phyloP scores from a whole-genome alignment of 1,140 invertebrate genomes.

The Goniozus legneri region DNA sequence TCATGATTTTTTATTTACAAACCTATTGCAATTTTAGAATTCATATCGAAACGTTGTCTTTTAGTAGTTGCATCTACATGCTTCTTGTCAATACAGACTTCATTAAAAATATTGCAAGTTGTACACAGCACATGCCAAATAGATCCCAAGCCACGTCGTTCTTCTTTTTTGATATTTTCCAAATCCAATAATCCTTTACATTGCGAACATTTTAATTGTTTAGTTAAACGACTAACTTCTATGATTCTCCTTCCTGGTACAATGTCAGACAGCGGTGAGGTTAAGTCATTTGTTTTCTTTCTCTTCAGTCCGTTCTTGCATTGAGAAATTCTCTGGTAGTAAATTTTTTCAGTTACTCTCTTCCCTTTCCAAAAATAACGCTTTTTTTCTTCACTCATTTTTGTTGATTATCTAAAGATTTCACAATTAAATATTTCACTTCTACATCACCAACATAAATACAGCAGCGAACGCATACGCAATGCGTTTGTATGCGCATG shows the following conservation, averaged over 20 bases:
- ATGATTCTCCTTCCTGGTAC: conserved; percentile 5
- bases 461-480: too few relatives aligned
- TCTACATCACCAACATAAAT: too few relatives aligned
- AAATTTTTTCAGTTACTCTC: not conserved
- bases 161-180: conserved; percentile 2
- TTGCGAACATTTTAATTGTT: conserved; percentile 5
- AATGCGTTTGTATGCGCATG: too few relatives aligned
- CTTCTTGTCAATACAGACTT: conserved; percentile 6
- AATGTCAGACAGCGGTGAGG: too few relatives aligned
- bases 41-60: conserved; percentile 6
- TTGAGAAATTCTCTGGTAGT: not conserved
- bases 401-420: too few relatives aligned
- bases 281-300: not conserved
- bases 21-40: conserved; percentile 6
- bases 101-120: not conserved
- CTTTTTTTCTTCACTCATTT: not conserved
- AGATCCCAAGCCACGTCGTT: conserved; percentile 5
- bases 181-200: conserved; percentile 2
- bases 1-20: not conserved
- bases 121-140: conserved; percentile 1
- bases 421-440: too few relatives aligned
- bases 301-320: not conserved
- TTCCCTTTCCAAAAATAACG: not conserved
- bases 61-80: conserved; percentile 1
- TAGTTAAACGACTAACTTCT: not conserved